A percentile compares a stretch with the other conserved stretches of the same genome.
Conservation (phyloP, 2,113 vertebrate species). For the Zosterops pallidus region DNA sequence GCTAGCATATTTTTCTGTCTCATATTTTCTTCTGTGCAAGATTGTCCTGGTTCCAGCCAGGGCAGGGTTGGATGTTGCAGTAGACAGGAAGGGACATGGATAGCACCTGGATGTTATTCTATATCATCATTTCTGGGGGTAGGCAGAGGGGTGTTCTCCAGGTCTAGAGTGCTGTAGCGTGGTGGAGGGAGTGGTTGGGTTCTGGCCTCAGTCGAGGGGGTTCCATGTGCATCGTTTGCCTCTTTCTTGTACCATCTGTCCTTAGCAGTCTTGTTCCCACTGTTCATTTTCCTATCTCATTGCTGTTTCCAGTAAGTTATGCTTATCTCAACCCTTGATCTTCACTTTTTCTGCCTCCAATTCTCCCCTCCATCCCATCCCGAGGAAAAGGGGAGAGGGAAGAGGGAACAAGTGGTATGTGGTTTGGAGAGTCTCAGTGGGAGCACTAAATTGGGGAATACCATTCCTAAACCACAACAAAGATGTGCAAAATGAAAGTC, state of each 20-base stretch:
- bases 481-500: not conserved
- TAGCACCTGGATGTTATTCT: too few relatives aligned
- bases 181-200: rapidly evolving
- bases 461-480: not conserved
- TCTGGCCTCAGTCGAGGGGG: rapidly evolving
- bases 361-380: not conserved
- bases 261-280: not conserved
- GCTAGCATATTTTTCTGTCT: not conserved
- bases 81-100: not conserved
- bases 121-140: not conserved
- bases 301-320: not conserved
- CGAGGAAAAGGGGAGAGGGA: not conserved
- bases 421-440: not conserved
- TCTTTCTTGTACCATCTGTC: not conserved
- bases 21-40: not conserved
- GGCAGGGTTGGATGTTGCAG: not conserved
- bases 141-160: not conserved
- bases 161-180: rapidly evolving
- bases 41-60: not conserved
- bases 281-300: not conserved
- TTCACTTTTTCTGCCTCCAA: not conserved
- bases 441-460: not conserved
- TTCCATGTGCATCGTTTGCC: rapidly evolving
- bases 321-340: not conserved
- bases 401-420: rapidly evolving